Base-by-base conservation (phyloP, 2,113 vertebrate species). In the Anser cygnoides region DNA sequence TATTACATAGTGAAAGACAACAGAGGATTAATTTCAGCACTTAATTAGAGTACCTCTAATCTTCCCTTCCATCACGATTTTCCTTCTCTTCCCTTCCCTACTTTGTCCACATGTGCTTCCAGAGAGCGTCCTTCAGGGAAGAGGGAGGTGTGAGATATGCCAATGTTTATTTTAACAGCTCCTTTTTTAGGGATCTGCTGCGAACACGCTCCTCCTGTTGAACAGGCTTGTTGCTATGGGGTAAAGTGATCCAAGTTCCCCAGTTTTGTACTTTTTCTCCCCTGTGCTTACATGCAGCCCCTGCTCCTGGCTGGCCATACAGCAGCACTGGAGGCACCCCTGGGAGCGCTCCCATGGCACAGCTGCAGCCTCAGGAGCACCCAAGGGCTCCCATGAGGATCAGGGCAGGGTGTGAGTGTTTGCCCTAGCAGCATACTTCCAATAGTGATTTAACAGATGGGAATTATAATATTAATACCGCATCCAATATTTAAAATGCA, bases 81-180 rank as follows among this genome's bases (percentile, higher is more conserved):
- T 22, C 66, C 55, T 57, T 62, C 86, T 23, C 41, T 50, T 83
- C 37, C 61, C 29, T 76, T 33, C 44, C 50, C 54, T 15, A 0
- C 18, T 65, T 80, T 79, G 74, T 84, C 89, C 94, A 88, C 65
- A 76, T 76, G 92, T 91, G 84, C 85, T 91, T 92, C 75, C 87
- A 84, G 94, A 57, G 91, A 95, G 72, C 62, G 71, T 84, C 95
- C 89, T 95, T 79, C 70, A 25, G 94, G 93, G 96, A 52, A 52
- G 95, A 91, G 76, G 96, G 95, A 96, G 97, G 95, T 96, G 95
- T 96, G 96, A 96, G 90, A 95, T 92, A 52, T 87, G 95, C 91
- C 93, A 93, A 41, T 95, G 95, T 97, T 97, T 95, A 95, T 96
- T 97, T 97, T 96, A 89, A 91, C 95, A 95, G 94, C 82, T 95